A percentile compares a stretch with the other conserved stretches of the same genome.
These are phyloP conservation scores for Calcarius ornatus DNA, from an alignment of 2,113 vertebrate genomes.

Conservation along the genomic window DNA sequence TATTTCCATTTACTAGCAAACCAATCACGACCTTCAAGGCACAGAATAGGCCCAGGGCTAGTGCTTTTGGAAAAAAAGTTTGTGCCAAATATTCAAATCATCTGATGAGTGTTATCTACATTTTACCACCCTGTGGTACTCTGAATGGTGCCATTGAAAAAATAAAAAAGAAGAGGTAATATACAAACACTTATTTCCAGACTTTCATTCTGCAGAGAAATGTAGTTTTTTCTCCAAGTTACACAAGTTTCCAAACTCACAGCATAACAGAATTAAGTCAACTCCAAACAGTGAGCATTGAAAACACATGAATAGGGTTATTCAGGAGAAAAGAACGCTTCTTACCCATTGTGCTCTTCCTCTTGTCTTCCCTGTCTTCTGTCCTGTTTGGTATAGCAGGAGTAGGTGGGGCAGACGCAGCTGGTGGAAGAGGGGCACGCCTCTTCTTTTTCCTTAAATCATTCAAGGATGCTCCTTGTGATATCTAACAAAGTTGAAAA, in stretches of 20 bases:
- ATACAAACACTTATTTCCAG: conserved; percentile 16
- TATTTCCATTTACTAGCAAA: background rate
- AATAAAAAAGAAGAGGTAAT: background rate
- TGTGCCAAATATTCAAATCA: background rate
- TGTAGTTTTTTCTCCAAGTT: background rate
- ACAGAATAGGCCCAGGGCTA: background rate
- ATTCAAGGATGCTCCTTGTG: conserved; percentile 68
- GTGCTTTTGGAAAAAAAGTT: background rate
- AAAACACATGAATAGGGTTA: background rate
- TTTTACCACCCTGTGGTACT: background rate
- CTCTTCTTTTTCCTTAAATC: conserved; percentile 87
- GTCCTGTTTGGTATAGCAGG: conserved; percentile 73
- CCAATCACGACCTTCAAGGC: background rate
- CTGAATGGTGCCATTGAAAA: background rate
- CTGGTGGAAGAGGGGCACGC: conserved; percentile 85
- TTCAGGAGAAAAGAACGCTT: background rate
- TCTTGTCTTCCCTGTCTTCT: conserved; percentile 84
- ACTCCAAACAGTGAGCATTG: background rate
- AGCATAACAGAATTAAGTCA: background rate
- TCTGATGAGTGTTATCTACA: too few species aligned
- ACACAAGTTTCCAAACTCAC: background rate
- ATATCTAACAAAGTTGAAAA: conserved; percentile 69
- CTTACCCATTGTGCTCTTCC: conserved; percentile 88
- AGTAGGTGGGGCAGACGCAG: conserved; percentile 69
- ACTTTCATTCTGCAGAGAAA: conserved; percentile 41